Evolutionary conservation across 1,140 invertebrate genomes (phyloP), one percentile per base, ranked within the genome.

Genomic region (Ceratoteleas bidentatus): DNA sequence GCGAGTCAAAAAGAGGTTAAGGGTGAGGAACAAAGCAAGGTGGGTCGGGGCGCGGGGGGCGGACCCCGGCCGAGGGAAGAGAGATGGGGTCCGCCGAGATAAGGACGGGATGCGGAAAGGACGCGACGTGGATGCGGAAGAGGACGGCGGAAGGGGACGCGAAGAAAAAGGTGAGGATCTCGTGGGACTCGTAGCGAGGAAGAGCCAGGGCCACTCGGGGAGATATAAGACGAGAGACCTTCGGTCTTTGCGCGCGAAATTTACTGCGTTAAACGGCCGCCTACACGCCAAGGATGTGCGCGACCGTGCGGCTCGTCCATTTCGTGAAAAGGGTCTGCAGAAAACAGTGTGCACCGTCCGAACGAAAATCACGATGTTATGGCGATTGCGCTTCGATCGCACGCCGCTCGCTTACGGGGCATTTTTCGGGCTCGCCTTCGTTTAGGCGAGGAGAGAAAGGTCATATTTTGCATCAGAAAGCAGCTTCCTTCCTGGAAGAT

Each of bases 131-230:
- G 61, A 56, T 61, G 56, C 66, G 77, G 77, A 83, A 61, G 52
- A 78, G 47, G 70, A 81, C 33, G 66, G 50, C 53, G 72, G 64
- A 85, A 70, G 66, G 34, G 33, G 32, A 32, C 50, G 64, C 52
- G 24, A 58, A 77, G 83, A 77, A 83, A 85, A 85, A 82, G 79
- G 77, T 54, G 75, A 81, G 83, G 79, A 85, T 68, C 89, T 87
- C 88, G 81, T 83, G 89, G 85, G 88, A 88, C 85, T 88, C 85
- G 86, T 88, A 85, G 60, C 75, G 83, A 84, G 85, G 81, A 87
- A 86, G 86, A 89, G 65, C 82, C 86, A 85, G 84, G 83, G 85
- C 86, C 77, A 88, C 88, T 89, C 78, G 77, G 86, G 85, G 84
- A 86, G 76, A 73, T 65, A 80, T 68, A 65, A 80, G 76, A 80